Conservation (phyloP, 2,888 invertebrate genomes). For the Ectemnius cavifrons region DNA sequence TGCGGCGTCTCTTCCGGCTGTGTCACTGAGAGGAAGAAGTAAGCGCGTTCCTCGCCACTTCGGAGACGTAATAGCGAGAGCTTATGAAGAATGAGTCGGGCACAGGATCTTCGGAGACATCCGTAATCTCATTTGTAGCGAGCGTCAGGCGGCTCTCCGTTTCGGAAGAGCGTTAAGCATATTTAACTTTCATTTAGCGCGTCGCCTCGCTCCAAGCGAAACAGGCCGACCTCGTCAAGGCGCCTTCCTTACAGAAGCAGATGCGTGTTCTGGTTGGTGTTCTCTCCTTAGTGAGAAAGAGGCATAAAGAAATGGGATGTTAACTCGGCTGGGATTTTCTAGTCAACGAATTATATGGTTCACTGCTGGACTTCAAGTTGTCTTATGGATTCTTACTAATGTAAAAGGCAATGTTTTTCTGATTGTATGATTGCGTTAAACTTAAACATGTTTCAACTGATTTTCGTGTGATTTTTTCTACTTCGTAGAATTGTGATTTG, state of each 20-base stretch:
- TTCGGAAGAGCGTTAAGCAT: conserved; percentile 4
- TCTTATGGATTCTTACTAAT: no score
- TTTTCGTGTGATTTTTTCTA: no score
- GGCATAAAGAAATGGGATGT: conserved; percentile 19
- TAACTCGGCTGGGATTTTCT: conserved; percentile 32
- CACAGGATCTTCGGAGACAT: no score
- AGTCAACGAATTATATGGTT: conserved; percentile 19
- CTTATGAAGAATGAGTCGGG: no score
- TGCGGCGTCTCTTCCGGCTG: no score
- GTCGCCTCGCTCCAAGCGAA: conserved; percentile 11
- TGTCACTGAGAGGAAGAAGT: no score
- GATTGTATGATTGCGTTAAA: no score
- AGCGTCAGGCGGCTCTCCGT: neutral
- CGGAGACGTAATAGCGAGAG: no score
- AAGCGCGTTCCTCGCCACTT: no score
- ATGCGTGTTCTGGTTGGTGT: conserved; percentile 1
- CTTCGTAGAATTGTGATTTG: no score
- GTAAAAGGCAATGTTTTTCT: conserved; percentile 31
- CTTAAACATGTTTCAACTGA: no score
- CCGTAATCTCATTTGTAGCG: no score
- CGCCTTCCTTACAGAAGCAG: neutral
- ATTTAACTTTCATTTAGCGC: conserved; percentile 28
- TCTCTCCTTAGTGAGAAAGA: conserved; percentile 12
- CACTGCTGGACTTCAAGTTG: neutral
- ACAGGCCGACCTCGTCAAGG: neutral